These are phyloP conservation scores for Chydorus sphaericus DNA, from an alignment of 2,888 invertebrate genomes.

Conservation along the genomic window DNA sequence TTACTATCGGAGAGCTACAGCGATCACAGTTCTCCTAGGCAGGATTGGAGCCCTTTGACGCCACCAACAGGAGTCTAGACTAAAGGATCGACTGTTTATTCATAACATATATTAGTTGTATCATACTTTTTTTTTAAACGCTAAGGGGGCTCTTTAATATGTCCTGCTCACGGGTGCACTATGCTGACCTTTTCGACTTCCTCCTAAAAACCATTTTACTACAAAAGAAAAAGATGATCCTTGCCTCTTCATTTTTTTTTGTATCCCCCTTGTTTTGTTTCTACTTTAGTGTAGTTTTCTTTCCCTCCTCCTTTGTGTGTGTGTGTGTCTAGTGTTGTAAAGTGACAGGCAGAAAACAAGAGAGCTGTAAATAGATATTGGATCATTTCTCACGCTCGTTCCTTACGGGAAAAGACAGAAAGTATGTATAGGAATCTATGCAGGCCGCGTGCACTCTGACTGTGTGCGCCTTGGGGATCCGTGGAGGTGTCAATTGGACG, in stretches of 20 bases:
- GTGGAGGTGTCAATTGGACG: not conserved
- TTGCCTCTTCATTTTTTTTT: not conserved
- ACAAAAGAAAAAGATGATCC: not conserved
- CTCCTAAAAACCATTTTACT: not conserved
- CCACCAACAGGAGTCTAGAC: constrained; percentile 15
- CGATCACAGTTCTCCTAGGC: constrained; percentile 13
- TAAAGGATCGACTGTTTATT: not conserved
- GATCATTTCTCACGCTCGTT: not conserved
- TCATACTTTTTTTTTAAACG: not conserved
- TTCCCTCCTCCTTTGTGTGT: not conserved
- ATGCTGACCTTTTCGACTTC: not conserved
- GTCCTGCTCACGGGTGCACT: not conserved
- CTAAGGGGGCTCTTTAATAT: not conserved
- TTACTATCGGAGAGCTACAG: constrained; percentile 12
- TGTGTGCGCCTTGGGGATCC: not conserved
- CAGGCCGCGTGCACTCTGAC: not conserved
- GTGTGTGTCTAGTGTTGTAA: not conserved
- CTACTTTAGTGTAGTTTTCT: too few species aligned
- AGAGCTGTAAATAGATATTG: constrained; percentile 8
- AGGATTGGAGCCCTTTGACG: constrained; percentile 18
- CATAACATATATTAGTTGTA: not conserved
- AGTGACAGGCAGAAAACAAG: constrained; percentile 3
- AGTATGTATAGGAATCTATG: not conserved
- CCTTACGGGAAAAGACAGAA: constrained; percentile 3
- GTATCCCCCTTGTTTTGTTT: too few species aligned